These are phyloP conservation scores for Brachyopa scutellaris DNA, from an alignment of 2,888 invertebrate genomes.

Conservation along the genomic window DNA sequence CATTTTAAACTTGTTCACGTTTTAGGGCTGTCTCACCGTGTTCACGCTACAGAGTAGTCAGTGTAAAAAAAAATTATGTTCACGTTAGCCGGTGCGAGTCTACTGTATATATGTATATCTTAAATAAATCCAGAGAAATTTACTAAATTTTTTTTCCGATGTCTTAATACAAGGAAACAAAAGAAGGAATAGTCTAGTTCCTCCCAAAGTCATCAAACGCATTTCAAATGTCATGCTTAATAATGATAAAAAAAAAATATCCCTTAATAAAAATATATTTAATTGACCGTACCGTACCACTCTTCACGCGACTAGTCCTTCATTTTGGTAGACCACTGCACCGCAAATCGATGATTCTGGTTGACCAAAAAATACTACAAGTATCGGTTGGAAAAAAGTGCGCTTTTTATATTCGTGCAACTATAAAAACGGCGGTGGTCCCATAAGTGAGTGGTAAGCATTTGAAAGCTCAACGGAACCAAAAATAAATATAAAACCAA, in stretches of 20 bases:
- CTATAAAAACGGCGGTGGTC: constrained; percentile 37
- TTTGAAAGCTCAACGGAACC: constrained; percentile 61
- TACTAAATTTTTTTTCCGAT: no score
- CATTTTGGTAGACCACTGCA: constrained; percentile 62
- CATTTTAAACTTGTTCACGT: no score
- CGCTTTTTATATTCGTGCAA: constrained; percentile 33
- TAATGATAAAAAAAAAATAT: constrained; percentile 9
- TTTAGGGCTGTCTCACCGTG: no score
- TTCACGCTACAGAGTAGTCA: no score
- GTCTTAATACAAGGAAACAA: no score
- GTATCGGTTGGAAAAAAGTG: constrained; percentile 47
- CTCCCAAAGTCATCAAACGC: not conserved
- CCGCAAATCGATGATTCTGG: constrained; percentile 71
- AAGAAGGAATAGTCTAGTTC: not conserved
- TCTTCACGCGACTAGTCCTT: constrained; percentile 57
- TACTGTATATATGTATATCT: no score
- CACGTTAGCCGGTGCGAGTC: no score
- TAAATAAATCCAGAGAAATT: no score
- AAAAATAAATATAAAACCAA: constrained; percentile 60
- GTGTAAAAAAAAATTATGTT: no score
- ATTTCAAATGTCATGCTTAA: constrained; percentile 44
- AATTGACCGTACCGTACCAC: constrained; percentile 53
- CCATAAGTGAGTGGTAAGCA: constrained; percentile 66
- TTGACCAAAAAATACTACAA: constrained; percentile 69
- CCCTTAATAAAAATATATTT: constrained; percentile 41